Percentiles rank a stretch among this genome's conserved stretches.
phyloP scores from a whole-genome alignment of 2,888 invertebrate species.

The Stenchaetothrips biformis region DNA sequence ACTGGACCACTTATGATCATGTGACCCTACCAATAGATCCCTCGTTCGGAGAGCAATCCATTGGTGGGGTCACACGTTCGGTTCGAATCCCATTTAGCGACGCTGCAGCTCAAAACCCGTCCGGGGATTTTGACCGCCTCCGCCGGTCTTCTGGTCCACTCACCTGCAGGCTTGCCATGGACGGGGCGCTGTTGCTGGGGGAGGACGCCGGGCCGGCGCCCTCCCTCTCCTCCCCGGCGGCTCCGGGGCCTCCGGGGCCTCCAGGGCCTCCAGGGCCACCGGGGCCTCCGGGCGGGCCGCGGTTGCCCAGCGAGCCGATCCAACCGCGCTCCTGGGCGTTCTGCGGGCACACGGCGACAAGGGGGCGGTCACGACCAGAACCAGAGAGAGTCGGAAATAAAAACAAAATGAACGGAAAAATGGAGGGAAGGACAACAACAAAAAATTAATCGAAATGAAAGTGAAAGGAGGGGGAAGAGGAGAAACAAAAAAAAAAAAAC shows the following conservation, averaged over 20 bases:
- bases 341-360: background rate
- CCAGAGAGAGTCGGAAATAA: background rate
- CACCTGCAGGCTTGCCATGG: background rate
- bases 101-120: too few species aligned
- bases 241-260: too few species aligned
- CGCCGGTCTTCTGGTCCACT: too few species aligned
- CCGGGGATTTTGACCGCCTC: too few species aligned
- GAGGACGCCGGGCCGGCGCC: conserved; percentile 41
- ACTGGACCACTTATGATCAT: too few species aligned
- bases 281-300: background rate
- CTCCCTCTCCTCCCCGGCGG: conserved; percentile 43
- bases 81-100: too few species aligned
- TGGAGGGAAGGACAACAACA: background rate
- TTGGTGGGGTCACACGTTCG: too few species aligned
- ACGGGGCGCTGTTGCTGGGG: conserved; percentile 40
- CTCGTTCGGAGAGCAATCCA: too few species aligned
- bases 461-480: background rate
- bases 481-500: background rate
- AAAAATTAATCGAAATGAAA: background rate
- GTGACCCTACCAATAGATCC: too few species aligned
- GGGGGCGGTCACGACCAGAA: background rate
- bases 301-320: background rate
- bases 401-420: background rate
- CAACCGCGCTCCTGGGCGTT: background rate
- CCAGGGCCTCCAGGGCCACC: too few species aligned